Conservation (phyloP, 1,140 invertebrate species). For the Zaprionus davidi region DNA sequence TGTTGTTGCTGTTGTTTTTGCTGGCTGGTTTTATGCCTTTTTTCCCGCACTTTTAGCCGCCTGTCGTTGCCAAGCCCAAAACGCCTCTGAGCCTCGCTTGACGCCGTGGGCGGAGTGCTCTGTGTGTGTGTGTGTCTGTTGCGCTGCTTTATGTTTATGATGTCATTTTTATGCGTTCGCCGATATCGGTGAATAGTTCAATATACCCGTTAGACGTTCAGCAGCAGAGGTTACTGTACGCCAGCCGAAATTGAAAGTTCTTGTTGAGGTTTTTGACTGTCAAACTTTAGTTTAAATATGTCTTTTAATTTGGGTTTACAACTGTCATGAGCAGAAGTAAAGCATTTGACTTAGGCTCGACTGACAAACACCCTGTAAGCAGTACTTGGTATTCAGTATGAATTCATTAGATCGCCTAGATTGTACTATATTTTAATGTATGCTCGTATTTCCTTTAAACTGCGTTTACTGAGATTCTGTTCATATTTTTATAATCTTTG, state of each 20-base stretch:
- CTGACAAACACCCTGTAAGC: neutral
- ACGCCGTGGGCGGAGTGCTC: constrained; percentile 38
- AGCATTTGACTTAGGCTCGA: neutral
- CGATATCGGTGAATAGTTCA: constrained; percentile 56
- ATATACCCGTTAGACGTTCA: constrained; percentile 49
- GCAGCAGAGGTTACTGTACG: constrained; percentile 23
- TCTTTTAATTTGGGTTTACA: neutral
- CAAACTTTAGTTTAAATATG: neutral
- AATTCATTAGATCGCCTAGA: neutral
- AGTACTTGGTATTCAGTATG: neutral
- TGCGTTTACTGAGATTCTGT: too few species aligned
- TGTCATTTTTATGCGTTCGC: constrained; percentile 58
- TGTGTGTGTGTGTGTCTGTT: neutral
- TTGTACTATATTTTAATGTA: too few species aligned
- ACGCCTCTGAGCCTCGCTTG: constrained; percentile 34
- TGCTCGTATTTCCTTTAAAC: too few species aligned
- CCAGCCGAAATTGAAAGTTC: constrained; percentile 47
- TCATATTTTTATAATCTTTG: too few species aligned
- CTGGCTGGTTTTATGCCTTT: constrained; percentile 6
- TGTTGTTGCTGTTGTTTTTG: constrained; percentile 22
- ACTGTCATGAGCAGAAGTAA: neutral
- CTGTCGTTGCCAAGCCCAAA: constrained; percentile 58
- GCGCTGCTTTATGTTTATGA: constrained; percentile 35
- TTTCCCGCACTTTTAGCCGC: constrained; percentile 14
- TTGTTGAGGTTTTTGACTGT: constrained; percentile 7